Conservation (phyloP, 2,113 vertebrate species). For the Mystacornis crossleyi region DNA sequence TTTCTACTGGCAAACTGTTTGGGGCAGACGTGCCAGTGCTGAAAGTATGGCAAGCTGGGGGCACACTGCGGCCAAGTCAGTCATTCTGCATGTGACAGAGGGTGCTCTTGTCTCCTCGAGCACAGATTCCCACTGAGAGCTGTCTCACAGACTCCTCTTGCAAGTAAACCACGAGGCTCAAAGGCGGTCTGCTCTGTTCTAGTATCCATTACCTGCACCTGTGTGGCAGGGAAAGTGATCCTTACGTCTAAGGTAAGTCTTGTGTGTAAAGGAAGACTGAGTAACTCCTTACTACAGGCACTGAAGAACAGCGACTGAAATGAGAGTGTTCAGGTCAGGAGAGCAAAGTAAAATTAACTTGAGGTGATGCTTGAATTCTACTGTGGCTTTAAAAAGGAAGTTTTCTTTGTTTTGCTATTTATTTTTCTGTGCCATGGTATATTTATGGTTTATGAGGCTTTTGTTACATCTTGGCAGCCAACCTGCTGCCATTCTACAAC, state of each 20-base stretch:
- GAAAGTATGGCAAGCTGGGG: background rate
- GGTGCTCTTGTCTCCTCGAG: background rate
- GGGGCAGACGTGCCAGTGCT: background rate
- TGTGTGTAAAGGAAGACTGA: background rate
- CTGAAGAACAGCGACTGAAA: background rate
- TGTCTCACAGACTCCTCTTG: background rate
- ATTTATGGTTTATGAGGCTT: background rate
- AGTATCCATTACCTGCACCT: background rate
- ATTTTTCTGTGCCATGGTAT: background rate
- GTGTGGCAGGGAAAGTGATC: background rate
- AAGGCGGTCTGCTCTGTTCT: background rate
- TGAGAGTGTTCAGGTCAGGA: background rate
- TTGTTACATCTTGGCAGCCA: background rate
- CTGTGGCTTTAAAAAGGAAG: background rate
- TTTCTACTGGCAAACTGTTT: background rate
- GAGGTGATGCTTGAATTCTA: background rate
- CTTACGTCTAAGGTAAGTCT: background rate
- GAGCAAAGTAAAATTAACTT: background rate
- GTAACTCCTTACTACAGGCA: background rate
- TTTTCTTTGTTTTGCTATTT: background rate
- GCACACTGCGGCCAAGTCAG: background rate
- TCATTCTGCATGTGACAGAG: background rate
- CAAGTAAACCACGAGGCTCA: background rate
- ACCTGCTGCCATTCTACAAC: background rate
- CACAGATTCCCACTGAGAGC: background rate